A percentile compares a stretch with the other conserved stretches of the same genome.
Conservation (phyloP, 1,140 invertebrate species). For the Bombus haemorrhoidalis region DNA sequence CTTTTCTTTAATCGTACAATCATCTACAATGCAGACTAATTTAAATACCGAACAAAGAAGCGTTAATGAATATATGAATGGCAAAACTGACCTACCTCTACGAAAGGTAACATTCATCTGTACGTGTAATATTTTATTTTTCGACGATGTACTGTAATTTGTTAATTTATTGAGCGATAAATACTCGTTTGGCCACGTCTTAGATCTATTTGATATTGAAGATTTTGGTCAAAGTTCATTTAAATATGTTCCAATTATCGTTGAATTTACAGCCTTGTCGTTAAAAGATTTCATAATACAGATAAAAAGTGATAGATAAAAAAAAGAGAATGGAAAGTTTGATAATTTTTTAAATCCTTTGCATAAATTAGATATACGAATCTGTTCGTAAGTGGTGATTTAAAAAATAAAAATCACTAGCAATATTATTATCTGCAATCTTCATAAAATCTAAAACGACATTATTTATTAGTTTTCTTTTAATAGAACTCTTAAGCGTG, state of each 20-base stretch:
- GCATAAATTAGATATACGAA: too few species aligned
- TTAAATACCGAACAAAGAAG: conserved; percentile 29
- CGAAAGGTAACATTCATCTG: background rate
- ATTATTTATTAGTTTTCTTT: background rate
- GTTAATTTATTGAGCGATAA: background rate
- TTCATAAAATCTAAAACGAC: background rate
- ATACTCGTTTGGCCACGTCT: too few species aligned
- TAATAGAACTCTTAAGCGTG: background rate
- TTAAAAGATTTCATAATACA: background rate
- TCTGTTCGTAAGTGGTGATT: background rate
- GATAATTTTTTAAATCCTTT: background rate
- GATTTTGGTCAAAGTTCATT: background rate
- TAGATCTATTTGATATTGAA: background rate
- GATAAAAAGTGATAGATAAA: background rate
- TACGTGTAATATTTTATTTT: background rate
- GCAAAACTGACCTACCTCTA: background rate
- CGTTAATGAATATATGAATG: conserved; percentile 13
- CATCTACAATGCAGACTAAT: conserved; percentile 13
- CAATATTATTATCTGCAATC: background rate
- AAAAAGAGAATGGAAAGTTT: background rate
- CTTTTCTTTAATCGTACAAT: background rate
- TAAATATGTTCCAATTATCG: background rate
- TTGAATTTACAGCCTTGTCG: background rate
- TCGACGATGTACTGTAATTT: background rate
- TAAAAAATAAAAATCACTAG: background rate